These are phyloP conservation scores for Dastarcus helophoroides DNA, from an alignment of 2,888 invertebrate species.

Conservation along the genomic window DNA sequence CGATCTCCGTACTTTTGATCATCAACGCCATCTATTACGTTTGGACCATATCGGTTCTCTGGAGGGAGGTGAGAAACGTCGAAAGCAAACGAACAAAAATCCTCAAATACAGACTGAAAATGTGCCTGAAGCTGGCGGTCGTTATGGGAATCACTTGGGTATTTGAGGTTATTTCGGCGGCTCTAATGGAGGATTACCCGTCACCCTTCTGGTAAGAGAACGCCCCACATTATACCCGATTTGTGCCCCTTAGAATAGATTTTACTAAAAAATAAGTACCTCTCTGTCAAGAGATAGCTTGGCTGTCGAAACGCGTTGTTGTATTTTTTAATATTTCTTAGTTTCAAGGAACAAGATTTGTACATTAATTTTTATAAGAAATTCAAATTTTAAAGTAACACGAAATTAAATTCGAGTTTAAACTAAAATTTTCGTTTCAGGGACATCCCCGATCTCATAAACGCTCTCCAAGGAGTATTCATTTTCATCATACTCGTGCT, in stretches of 20 bases:
- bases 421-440: slow-evolving; percentile 33
- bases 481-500: slow-evolving; percentile 51
- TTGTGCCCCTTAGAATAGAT: too few species aligned
- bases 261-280: too few species aligned
- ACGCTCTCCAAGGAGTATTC: slow-evolving; percentile 49
- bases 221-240: too few species aligned
- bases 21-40: slow-evolving; percentile 48
- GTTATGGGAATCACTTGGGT: slow-evolving; percentile 64
- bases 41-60: slow-evolving; percentile 46
- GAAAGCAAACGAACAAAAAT: slow-evolving; percentile 41
- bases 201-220: slow-evolving; percentile 31
- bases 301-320: too few species aligned
- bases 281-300: too few species aligned
- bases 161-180: slow-evolving; percentile 49
- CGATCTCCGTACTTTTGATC: slow-evolving; percentile 46
- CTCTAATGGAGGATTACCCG: slow-evolving; percentile 19
- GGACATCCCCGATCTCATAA: slow-evolving; percentile 46
- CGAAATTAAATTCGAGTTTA: slow-evolving; percentile 8
- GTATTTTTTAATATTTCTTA: too few species aligned
- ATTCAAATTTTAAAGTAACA: slow-evolving; percentile 10
- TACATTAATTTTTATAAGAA: too few species aligned
- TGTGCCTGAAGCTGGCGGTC: slow-evolving; percentile 53
- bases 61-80: slow-evolving; percentile 43
- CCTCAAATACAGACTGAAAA: slow-evolving; percentile 49
- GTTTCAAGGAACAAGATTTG: too few species aligned